Percentiles rank a stretch among this genome's conserved stretches.
Conservation (phyloP, 2,888 invertebrate species). For the Drosophila greeni region DNA sequence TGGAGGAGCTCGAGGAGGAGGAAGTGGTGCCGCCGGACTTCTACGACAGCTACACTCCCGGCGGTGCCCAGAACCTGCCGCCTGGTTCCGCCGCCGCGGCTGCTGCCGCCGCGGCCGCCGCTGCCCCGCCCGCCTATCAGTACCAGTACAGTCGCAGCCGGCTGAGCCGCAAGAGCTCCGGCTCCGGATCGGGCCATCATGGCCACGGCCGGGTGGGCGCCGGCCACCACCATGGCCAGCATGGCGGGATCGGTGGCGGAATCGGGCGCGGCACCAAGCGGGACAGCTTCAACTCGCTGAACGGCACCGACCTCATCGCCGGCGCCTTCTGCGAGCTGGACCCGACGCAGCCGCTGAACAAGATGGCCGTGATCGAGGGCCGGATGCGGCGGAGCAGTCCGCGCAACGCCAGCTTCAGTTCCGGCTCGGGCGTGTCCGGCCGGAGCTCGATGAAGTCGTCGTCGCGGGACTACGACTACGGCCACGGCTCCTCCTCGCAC, state of each 20-base stretch:
- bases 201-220: slow-evolving; percentile 23
- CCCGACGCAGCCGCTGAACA: slow-evolving; percentile 76
- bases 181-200: slow-evolving; percentile 60
- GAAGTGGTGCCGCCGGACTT: slow-evolving; percentile 75
- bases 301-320: slow-evolving; percentile 76
- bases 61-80: slow-evolving; percentile 59
- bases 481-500: slow-evolving; percentile 72
- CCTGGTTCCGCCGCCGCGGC: slow-evolving; percentile 34
- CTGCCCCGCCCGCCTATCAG: slow-evolving; percentile 65
- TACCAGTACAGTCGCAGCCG: slow-evolving; percentile 75
- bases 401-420: slow-evolving; percentile 73
- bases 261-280: slow-evolving; percentile 67
- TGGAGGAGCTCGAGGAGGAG: slow-evolving; percentile 62
- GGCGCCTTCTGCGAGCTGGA: slow-evolving; percentile 77
- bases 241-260: slow-evolving; percentile 11
- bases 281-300: slow-evolving; percentile 77
- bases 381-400: slow-evolving; percentile 76
- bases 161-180: slow-evolving; percentile 74
- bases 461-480: slow-evolving; percentile 77
- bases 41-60: slow-evolving; percentile 72
- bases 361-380: slow-evolving; percentile 78
- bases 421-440: slow-evolving; percentile 64
- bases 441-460: slow-evolving; percentile 76
- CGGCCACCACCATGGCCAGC: slow-evolving; percentile 30
- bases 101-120: slow-evolving; percentile 41